Evolutionary conservation across 2,888 invertebrate species (phyloP).

Genomic region (Ophion ellenae): DNA sequence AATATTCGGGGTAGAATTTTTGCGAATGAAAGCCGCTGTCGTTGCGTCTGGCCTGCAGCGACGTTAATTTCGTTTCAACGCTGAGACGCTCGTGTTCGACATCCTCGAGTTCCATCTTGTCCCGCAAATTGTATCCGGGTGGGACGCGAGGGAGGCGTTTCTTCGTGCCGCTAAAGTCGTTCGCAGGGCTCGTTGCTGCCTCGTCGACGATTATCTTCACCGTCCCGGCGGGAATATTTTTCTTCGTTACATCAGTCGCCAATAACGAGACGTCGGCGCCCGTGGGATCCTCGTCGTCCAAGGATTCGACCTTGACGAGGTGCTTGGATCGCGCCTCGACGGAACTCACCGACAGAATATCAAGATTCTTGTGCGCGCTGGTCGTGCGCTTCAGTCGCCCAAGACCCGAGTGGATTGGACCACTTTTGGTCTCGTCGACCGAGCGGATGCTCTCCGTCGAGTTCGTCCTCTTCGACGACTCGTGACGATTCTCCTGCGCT

Average conservation of each 20-base stretch:
- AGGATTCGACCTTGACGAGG: slow-evolving; percentile 61
- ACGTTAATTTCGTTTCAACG: slow-evolving; percentile 66
- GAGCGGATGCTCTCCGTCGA: slow-evolving; percentile 10
- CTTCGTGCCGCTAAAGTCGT: slow-evolving; percentile 54
- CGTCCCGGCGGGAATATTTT: slow-evolving; percentile 69
- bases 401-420: slow-evolving; percentile 55
- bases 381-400: slow-evolving; percentile 74
- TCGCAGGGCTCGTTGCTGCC: slow-evolving; percentile 51
- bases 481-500: slow-evolving; percentile 26
- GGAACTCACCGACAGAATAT: slow-evolving; percentile 68
- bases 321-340: slow-evolving; percentile 63
- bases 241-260: slow-evolving; percentile 36
- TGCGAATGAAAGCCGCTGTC: slow-evolving; percentile 64
- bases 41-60: slow-evolving; percentile 46
- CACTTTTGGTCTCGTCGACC: slow-evolving; percentile 20
- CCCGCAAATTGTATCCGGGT: slow-evolving; percentile 64
- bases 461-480: slow-evolving; percentile 27
- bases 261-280: slow-evolving; percentile 12
- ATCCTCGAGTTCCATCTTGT: slow-evolving; percentile 67
- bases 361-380: slow-evolving; percentile 76
- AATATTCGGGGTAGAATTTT: slow-evolving; percentile 55
- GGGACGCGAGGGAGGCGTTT: slow-evolving; percentile 61
- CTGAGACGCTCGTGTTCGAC: slow-evolving; percentile 61
- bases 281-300: slow-evolving; percentile 67
- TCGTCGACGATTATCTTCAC: slow-evolving; percentile 79